These are phyloP conservation scores for Tetragonula clypearis DNA, from an alignment of 1,140 invertebrate species.

Conservation along the genomic window DNA sequence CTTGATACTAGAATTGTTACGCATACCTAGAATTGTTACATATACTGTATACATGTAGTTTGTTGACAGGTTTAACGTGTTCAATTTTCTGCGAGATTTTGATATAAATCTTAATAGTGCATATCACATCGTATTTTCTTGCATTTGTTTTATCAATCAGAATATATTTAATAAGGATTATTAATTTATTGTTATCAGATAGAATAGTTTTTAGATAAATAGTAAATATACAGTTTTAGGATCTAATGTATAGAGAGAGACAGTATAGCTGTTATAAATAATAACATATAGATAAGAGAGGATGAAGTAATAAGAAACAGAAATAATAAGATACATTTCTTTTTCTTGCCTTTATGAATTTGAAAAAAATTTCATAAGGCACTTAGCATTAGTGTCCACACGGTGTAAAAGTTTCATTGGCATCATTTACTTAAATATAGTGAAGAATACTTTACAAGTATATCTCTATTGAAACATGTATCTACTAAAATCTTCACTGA, in stretches of 20 bases:
- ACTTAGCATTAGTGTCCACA: no score
- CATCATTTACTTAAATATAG: no score
- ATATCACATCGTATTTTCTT: not conserved
- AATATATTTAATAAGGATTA: not conserved
- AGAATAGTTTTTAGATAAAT: not conserved
- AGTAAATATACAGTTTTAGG: not conserved
- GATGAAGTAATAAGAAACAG: no score
- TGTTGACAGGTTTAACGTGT: constrained; percentile 1
- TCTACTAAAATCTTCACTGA: no score
- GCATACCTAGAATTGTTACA: not conserved
- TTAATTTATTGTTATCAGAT: not conserved
- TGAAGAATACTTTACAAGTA: no score
- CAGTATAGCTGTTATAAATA: not conserved
- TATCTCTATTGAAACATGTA: no score
- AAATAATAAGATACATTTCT: no score
- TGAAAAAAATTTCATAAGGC: no score
- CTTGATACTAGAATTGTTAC: constrained; percentile 10
- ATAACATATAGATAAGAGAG: not conserved
- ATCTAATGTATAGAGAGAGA: not conserved
- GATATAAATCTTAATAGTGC: not conserved
- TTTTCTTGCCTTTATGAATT: no score
- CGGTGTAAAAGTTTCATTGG: no score
- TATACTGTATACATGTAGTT: not conserved
- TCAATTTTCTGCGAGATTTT: constrained; percentile 14
- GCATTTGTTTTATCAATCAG: not conserved